Percentiles rank a stretch among this genome's conserved stretches.
These are phyloP conservation scores for Pangasianodon hypophthalmus DNA, from an alignment of 2,113 vertebrate species.

Conservation along the genomic window DNA sequence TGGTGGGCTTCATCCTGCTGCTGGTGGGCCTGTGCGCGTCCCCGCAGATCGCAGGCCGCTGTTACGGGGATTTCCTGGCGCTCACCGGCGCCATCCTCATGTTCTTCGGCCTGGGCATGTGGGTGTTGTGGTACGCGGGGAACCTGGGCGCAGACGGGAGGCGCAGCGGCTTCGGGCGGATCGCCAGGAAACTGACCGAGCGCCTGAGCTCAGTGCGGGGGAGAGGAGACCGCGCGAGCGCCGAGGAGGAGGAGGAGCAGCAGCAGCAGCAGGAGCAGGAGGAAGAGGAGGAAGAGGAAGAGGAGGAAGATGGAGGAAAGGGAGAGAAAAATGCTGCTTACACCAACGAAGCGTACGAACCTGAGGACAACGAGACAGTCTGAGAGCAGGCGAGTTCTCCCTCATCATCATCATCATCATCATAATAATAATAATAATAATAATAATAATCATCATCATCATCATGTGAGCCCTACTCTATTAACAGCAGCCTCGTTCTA, in stretches of 20 bases:
- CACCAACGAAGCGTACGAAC: constrained; percentile 30
- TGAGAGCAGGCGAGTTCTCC: background rate
- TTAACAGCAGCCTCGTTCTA: background rate
- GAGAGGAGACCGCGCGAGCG: background rate
- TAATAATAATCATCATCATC: background rate
- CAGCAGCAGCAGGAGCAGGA: background rate
- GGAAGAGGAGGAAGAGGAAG: background rate
- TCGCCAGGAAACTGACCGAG: constrained; percentile 66
- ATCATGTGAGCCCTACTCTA: background rate
- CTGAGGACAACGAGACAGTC: background rate
- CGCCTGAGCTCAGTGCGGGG: constrained; percentile 6
- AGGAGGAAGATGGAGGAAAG: background rate
- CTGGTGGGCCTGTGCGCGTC: constrained; percentile 73
- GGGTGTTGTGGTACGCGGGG: constrained; percentile 76
- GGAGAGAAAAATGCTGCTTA: background rate
- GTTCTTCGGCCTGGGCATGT: constrained; percentile 68
- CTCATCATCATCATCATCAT: background rate
- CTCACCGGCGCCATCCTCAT: constrained; percentile 70
- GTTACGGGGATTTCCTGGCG: constrained; percentile 76
- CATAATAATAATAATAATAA: too few relatives aligned
- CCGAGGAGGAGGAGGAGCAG: background rate
- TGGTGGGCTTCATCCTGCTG: constrained; percentile 64
- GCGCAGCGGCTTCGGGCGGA: constrained; percentile 45
- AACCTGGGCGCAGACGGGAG: constrained; percentile 63
- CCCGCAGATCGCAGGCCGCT: constrained; percentile 56